Percentiles rank a stretch among this genome's conserved stretches.
phyloP scores from a whole-genome alignment of 2,888 invertebrate genomes.

The Cephus spinipes region DNA sequence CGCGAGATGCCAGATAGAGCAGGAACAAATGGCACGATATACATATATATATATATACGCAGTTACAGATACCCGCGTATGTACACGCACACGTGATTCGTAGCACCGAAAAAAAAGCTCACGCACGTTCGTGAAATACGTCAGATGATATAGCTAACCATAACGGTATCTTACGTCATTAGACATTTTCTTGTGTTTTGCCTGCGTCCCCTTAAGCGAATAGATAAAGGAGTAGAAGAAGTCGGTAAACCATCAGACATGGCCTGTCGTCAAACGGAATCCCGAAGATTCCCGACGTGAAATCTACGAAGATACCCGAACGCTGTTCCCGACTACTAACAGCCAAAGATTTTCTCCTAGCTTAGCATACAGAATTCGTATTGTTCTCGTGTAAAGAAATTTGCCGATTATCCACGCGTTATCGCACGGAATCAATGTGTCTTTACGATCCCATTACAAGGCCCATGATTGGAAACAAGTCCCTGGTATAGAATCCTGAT shows the following conservation, averaged over 20 bases:
- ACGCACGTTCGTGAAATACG: not conserved
- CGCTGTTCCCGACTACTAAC: not conserved
- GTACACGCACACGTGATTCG: not conserved
- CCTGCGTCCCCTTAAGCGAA: not conserved
- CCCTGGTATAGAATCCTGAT: not conserved
- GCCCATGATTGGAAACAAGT: not conserved
- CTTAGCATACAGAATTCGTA: not conserved
- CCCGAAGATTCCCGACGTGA: not conserved
- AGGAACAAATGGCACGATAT: slow-evolving; percentile 43
- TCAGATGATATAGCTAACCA: not conserved
- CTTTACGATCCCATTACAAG: not conserved
- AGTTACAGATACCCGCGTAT: not conserved
- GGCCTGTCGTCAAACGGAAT: not conserved
- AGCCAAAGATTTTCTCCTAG: not conserved
- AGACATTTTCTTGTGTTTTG: not conserved
- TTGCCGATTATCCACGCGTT: not conserved
- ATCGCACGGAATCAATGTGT: not conserved
- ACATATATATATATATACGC: not conserved
- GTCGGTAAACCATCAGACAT: not conserved
- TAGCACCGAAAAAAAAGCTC: not conserved
- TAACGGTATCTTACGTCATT: not conserved
- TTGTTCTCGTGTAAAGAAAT: not conserved
- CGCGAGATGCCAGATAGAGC: slow-evolving; percentile 43
- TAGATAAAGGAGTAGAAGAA: not conserved
- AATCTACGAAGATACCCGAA: not conserved